Base-by-base conservation (phyloP, 2,113 vertebrate genomes). In the Psephotus haematonotus region DNA sequence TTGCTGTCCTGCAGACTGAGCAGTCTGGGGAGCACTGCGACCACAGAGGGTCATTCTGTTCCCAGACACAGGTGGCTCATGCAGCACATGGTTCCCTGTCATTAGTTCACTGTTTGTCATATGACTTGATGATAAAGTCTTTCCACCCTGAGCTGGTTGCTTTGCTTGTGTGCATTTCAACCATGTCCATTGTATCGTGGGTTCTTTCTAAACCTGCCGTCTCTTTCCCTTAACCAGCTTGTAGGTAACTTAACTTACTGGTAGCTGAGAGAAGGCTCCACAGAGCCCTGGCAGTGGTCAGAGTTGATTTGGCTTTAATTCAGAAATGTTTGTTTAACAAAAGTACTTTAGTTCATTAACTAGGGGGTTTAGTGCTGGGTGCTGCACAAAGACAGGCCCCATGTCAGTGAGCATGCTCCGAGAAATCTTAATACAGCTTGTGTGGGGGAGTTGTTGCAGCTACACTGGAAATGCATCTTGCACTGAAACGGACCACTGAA, bases 151-250 rank as follows among this genome's bases (percentile, higher is more conserved):
- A 81, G 43, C 11, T 57, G 71, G 20, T 83, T n/a, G 64, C 60
- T 60, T 65, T 81, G 68, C 18, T 79, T 0, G 0, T 19, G 39
- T 55, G 63, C 10, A 0, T 70, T 44, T 63, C 67, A 52, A 2
- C 44, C 24, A 3, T 28, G 7, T n/a, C 43, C 41, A 4, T n/a
- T 64, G 57, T 35, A 29, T 22, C 0, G 0, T 27, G 17, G 9
- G 14, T 35, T 64, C n/a, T 59, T 71, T 80, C 83, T 25, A 47
- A 94, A 59, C 8, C 24, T 74, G 72, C 5, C 8, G 2, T 17
- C 11, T 33, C 44, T 76, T 85, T 72, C 19, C 1, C 59, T 92
- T 60, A 62, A 41, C 17, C 15, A 44, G 19, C 37, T 74, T 33
- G 2, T 35, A 37, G 55, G 17, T 46, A 49, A 29, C 14, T 9